phyloP scores from a whole-genome alignment of 1,140 invertebrate genomes.

The Episyrphus balteatus region DNA sequence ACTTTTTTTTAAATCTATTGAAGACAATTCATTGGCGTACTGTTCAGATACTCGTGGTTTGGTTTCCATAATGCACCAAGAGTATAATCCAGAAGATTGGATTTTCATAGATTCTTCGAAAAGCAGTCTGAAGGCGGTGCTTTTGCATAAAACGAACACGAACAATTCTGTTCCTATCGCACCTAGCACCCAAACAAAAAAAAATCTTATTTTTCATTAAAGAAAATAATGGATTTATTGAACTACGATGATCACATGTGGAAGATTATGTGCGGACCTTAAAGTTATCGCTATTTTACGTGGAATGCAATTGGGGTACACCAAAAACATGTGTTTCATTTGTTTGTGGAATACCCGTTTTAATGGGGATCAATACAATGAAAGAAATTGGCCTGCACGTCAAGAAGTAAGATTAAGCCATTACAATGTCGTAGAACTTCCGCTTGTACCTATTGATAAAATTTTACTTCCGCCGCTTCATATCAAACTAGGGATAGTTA shows the following conservation, averaged over 20 bases:
- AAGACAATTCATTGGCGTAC: no score
- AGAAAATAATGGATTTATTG: neutral
- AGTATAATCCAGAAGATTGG: neutral
- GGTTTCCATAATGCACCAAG: no score
- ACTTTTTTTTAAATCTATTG: no score
- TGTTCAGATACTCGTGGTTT: no score
- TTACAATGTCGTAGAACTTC: no score
- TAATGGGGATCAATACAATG: neutral
- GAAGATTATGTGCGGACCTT: neutral
- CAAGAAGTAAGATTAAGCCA: neutral
- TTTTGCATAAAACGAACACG: neutral
- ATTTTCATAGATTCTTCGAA: neutral
- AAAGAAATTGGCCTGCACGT: neutral
- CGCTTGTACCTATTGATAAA: neutral
- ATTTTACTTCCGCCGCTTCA: neutral
- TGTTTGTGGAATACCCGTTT: neutral
- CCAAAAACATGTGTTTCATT: neutral
- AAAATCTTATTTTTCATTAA: neutral
- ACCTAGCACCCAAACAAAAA: neutral
- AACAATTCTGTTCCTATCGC: neutral
- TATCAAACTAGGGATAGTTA: neutral
- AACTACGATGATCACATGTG: neutral
- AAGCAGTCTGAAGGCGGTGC: neutral
- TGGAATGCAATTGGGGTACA: neutral
- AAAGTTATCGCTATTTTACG: neutral